Conservation (phyloP, 2,888 invertebrate genomes). For the Cerceris rybyensis region DNA sequence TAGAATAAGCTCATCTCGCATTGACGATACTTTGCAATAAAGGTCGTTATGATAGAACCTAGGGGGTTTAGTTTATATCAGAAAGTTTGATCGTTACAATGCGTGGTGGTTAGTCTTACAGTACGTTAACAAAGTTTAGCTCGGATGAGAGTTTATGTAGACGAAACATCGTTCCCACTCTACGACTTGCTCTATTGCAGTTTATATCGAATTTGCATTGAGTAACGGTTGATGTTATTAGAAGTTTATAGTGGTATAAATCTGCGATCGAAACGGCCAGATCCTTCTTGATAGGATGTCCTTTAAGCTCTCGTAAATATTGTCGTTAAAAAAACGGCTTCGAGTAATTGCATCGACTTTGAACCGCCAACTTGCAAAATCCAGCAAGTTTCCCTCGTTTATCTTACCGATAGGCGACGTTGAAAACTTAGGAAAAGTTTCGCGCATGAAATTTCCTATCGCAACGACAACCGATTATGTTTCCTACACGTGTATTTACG, state of each 20-base stretch:
- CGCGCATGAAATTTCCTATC: not conserved
- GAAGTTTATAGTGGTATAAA: constrained; percentile 51
- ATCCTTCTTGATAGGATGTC: constrained; percentile 13
- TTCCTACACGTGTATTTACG: not conserved
- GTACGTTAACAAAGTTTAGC: constrained; percentile 45
- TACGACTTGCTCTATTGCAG: constrained; percentile 4
- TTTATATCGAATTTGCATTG: constrained; percentile 50
- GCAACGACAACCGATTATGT: no score
- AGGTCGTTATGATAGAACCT: constrained; percentile 47
- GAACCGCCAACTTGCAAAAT: constrained; percentile 12
- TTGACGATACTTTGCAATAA: constrained; percentile 64
- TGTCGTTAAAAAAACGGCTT: constrained; percentile 13
- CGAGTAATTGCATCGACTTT: constrained; percentile 1
- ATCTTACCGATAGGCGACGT: not conserved
- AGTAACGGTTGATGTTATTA: constrained; percentile 42
- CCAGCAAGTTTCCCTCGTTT: not conserved
- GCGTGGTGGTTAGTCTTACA: constrained; percentile 43
- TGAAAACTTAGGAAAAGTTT: not conserved
- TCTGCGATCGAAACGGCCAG: constrained; percentile 22
- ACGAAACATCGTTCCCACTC: constrained; percentile 12
- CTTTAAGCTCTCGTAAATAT: not conserved
- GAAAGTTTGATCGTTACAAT: constrained; percentile 57
- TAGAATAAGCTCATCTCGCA: constrained; percentile 55
- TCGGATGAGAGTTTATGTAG: constrained; percentile 18
- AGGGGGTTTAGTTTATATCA: constrained; percentile 62